Evolutionary conservation across 2,797 vertebrate species (phyloP).

Genomic region (Cyclopterus lumpus): DNA sequence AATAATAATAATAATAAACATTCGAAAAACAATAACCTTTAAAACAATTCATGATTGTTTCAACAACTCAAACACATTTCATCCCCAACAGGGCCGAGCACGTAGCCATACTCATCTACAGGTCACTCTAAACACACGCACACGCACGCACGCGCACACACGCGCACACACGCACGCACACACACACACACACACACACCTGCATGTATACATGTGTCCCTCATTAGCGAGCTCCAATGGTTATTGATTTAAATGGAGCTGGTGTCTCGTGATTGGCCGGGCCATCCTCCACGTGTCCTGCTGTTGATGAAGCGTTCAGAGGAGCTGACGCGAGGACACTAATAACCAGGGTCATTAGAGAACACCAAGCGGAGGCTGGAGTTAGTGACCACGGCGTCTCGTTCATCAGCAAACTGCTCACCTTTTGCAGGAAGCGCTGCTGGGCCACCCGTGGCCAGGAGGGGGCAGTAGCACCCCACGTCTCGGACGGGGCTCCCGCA

Average conservation of each 20-base stretch:
- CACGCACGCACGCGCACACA: no score
- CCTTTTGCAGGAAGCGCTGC: conserved; percentile 6
- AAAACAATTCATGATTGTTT: no score
- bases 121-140: no score
- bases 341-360: conserved; percentile 78
- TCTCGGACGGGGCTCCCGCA: not conserved
- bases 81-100: no score
- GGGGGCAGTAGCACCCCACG: conserved; percentile 75
- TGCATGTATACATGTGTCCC: conserved; percentile 42
- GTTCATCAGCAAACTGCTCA: conserved; percentile 65
- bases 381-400: conserved; percentile 50
- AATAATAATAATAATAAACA: no score
- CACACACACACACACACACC: conserved; percentile 14
- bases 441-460: conserved; percentile 39
- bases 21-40: no score
- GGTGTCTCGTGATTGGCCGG: conserved; percentile 52
- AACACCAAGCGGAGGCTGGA: conserved; percentile 64
- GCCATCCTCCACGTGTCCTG: conserved; percentile 62
- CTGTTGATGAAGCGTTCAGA: conserved; percentile 63
- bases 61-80: no score
- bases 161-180: no score
- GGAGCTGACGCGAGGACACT: conserved; percentile 71
- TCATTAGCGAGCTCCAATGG: conserved; percentile 69
- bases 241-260: conserved; percentile 69
- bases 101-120: no score